Evolutionary conservation across 92 coral and sea anemone species (phyloP).

Genomic region (Umimayanthus chanpuru): DNA sequence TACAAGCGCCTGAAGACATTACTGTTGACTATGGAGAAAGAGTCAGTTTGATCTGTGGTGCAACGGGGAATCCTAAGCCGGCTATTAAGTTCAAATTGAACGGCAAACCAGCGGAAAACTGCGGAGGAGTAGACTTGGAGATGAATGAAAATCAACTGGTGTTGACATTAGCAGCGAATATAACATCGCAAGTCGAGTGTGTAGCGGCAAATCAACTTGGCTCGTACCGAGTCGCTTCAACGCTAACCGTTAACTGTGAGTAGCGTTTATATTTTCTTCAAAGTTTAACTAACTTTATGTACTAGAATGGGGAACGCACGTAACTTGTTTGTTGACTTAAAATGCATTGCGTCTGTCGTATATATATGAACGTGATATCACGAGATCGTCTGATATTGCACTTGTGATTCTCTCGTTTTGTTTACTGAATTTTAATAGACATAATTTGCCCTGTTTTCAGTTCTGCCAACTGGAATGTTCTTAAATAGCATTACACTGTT

Average conservation of each 20-base stretch:
- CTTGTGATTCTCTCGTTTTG: background rate
- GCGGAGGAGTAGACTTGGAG: background rate
- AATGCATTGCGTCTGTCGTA: background rate
- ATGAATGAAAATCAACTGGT: background rate
- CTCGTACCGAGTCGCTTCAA: background rate
- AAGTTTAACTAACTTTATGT: background rate
- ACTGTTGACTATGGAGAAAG: constrained; percentile 30
- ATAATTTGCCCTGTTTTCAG: background rate
- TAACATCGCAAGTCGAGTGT: constrained; percentile 30
- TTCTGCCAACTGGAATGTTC: background rate
- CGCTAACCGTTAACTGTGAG: constrained; percentile 25
- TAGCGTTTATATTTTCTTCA: background rate
- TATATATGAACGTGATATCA: background rate
- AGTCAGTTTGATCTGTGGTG: constrained; percentile 4
- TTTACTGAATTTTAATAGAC: background rate
- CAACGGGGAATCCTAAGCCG: constrained; percentile 20
- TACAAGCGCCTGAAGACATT: background rate
- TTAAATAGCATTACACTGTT: background rate
- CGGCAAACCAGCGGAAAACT: background rate
- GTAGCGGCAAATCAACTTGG: constrained; percentile 14
- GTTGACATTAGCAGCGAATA: constrained; percentile 9
- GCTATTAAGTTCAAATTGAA: constrained; percentile 22
- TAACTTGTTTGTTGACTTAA: no score
- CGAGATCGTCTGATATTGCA: background rate
- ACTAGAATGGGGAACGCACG: background rate